Percentiles rank a stretch among this genome's conserved stretches.
Conservation (phyloP, 2,113 vertebrate genomes). For the Ophiodon elongatus region DNA sequence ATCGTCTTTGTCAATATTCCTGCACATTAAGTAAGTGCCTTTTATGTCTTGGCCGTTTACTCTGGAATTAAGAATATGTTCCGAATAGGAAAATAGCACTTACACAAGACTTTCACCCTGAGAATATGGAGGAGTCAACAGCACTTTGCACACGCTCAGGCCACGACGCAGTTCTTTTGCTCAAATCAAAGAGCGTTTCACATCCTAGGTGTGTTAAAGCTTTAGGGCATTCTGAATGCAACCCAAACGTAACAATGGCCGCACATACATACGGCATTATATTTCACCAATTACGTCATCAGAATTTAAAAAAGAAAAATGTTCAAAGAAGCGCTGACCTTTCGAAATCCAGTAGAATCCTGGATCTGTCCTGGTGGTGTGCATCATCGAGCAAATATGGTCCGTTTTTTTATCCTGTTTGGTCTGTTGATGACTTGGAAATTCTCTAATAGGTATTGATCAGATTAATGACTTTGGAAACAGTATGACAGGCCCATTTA, state of each 20-base stretch:
- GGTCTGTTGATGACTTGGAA: not conserved
- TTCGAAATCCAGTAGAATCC: not conserved
- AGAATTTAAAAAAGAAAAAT: not conserved
- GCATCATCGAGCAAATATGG: not conserved
- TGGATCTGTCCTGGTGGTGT: not conserved
- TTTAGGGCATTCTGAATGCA: not conserved
- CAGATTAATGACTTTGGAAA: not conserved
- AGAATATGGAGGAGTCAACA: not conserved
- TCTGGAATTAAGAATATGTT: constrained; percentile 1
- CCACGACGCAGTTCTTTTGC: not conserved
- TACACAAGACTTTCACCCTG: not conserved
- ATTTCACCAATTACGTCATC: not conserved
- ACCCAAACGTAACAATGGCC: not conserved
- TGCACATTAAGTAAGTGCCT: constrained; percentile 9
- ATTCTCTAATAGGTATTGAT: not conserved
- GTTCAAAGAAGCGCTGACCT: not conserved
- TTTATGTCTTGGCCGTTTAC: not conserved
- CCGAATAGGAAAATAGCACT: not conserved
- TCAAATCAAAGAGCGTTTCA: not conserved
- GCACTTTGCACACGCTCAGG: not conserved
- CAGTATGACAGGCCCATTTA: not conserved
- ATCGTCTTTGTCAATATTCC: constrained; percentile 10
- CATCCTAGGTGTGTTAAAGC: not conserved
- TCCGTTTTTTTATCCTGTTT: not conserved
- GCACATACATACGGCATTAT: not conserved